phyloP scores from a whole-genome alignment of 2,797 vertebrate species.

The Urocyon cinereoargenteus region DNA sequence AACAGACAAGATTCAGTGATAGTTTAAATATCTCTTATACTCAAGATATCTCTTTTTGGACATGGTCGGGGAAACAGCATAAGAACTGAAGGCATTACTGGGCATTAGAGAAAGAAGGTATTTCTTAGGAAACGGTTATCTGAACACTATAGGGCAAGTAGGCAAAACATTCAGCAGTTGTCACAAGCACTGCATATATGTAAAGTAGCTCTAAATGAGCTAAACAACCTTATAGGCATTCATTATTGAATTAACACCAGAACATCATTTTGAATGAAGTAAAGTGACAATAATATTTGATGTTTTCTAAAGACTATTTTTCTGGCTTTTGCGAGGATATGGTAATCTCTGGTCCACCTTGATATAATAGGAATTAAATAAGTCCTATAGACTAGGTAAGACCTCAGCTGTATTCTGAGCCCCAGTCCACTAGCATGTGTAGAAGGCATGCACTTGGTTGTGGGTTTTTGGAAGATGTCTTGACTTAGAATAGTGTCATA shows the following conservation, averaged over 20 bases:
- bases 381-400: background rate
- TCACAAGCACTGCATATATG: background rate
- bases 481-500: slow-evolving; percentile 35
- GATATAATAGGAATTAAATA: background rate
- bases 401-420: background rate
- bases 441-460: background rate
- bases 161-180: background rate
- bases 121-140: background rate
- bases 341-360: background rate
- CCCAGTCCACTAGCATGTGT: background rate
- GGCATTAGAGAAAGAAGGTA: background rate
- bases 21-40: background rate
- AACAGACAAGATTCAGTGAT: background rate
- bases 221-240: background rate
- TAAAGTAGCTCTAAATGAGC: background rate
- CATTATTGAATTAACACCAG: background rate
- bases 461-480: slow-evolving; percentile 62
- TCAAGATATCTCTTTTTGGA: background rate
- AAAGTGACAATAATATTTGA: background rate
- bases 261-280: background rate
- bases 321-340: background rate
- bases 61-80: background rate
- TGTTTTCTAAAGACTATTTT: background rate
- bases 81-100: background rate
- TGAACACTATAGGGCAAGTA: background rate